Evolutionary conservation across 1,140 invertebrate species (phyloP).

Genomic region (Diorhabda elongata): DNA sequence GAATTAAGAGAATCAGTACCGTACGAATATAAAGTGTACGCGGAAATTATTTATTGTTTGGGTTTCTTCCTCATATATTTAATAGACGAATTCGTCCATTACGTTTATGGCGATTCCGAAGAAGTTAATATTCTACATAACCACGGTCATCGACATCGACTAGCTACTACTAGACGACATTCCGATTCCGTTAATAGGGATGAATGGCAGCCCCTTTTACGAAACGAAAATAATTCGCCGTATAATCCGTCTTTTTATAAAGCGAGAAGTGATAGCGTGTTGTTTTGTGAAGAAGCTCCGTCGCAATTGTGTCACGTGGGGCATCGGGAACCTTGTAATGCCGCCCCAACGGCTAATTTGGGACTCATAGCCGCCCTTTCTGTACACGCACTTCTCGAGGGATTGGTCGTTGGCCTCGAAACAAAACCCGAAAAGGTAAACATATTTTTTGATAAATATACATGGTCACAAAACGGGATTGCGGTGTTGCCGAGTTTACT

Average conservation of each 20-base stretch:
- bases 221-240: conserved; percentile 18
- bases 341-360: conserved; percentile 53
- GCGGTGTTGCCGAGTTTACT: no score
- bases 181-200: conserved; percentile 36
- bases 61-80: conserved; percentile 79
- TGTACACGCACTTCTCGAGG: conserved; percentile 75
- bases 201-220: conserved; percentile 39
- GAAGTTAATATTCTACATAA: conserved; percentile 27
- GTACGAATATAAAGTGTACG: conserved; percentile 45
- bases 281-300: conserved; percentile 44
- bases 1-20: conserved; percentile 54
- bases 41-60: conserved; percentile 67
- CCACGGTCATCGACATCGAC: not conserved
- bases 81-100: conserved; percentile 70
- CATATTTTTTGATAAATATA: conserved; percentile 10
- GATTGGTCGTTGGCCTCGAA: conserved; percentile 76
- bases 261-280: conserved; percentile 16
- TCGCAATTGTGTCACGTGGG: conserved; percentile 60
- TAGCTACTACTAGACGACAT: conserved; percentile 14
- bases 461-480: not conserved
- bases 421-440: conserved; percentile 58
- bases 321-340: conserved; percentile 57
- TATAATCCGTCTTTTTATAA: conserved; percentile 34
- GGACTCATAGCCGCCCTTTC: conserved; percentile 68
- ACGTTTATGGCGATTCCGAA: conserved; percentile 51